These are phyloP conservation scores for Gonioctena quinquepunctata DNA, from an alignment of 1,140 invertebrate genomes.

Conservation along the genomic window DNA sequence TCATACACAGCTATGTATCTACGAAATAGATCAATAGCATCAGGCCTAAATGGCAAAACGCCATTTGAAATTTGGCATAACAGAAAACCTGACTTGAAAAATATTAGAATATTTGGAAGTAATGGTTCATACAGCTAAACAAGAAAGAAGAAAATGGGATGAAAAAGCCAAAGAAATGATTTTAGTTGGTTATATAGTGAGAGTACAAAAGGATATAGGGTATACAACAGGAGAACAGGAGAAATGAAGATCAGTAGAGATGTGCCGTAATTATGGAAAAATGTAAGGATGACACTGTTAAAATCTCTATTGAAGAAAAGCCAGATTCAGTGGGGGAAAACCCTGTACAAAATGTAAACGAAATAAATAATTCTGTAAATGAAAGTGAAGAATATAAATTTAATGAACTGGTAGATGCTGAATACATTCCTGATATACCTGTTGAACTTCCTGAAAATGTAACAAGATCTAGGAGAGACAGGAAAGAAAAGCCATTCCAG, in stretches of 20 bases:
- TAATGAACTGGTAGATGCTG: too few relatives aligned
- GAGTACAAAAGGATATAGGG: not conserved
- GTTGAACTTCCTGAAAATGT: too few relatives aligned
- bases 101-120: not conserved
- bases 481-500: too few relatives aligned
- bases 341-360: too few relatives aligned
- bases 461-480: too few relatives aligned
- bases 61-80: not conserved
- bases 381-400: too few relatives aligned
- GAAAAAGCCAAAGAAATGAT: not conserved
- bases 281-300: too few relatives aligned
- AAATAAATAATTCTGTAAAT: too few relatives aligned
- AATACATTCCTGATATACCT: too few relatives aligned
- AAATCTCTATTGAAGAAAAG: too few relatives aligned
- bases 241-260: not conserved
- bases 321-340: too few relatives aligned
- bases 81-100: not conserved
- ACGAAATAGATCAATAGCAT: not conserved
- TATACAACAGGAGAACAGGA: not conserved
- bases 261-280: not conserved
- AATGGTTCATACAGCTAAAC: not conserved
- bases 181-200: not conserved
- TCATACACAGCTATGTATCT: constrained; percentile 20
- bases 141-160: not conserved
- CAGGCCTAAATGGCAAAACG: not conserved